phyloP scores from a whole-genome alignment of 2,113 vertebrate species.

The Eira barbara region DNA sequence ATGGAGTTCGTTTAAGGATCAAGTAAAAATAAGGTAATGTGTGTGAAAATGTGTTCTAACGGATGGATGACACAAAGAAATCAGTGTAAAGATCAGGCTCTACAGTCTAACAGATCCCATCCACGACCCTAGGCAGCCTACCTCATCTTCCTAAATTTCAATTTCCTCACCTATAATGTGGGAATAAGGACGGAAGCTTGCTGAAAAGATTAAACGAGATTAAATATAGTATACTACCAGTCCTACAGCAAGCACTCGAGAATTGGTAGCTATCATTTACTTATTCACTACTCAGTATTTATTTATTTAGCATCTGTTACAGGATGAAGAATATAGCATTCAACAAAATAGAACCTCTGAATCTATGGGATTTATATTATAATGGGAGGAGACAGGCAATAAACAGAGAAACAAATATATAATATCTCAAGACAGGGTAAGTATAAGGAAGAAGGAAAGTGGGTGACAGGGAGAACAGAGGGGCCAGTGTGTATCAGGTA shows the following conservation, averaged over 20 bases:
- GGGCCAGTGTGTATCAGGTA: not conserved
- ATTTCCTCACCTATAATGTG: not conserved
- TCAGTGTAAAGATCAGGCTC: not conserved
- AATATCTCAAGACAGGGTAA: not conserved
- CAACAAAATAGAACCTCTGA: not conserved
- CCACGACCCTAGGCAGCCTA: not conserved
- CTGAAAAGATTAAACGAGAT: not conserved
- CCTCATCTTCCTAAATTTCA: not conserved
- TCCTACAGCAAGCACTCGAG: not conserved
- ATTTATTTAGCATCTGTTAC: not conserved
- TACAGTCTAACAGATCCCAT: not conserved
- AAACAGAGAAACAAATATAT: not conserved
- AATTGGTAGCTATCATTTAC: not conserved
- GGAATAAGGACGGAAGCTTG: not conserved
- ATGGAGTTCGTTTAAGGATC: not conserved
- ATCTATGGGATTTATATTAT: not conserved
- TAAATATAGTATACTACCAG: not conserved
- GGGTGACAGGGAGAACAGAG: not conserved
- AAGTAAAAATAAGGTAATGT: not conserved
- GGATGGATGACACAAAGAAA: not conserved
- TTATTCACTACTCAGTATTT: not conserved
- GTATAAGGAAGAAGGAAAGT: not conserved
- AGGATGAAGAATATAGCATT: not conserved
- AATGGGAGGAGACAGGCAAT: not conserved
- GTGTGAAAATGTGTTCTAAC: not conserved